Conservation (phyloP, 2,888 invertebrate species). For the Leuctra nigra region DNA sequence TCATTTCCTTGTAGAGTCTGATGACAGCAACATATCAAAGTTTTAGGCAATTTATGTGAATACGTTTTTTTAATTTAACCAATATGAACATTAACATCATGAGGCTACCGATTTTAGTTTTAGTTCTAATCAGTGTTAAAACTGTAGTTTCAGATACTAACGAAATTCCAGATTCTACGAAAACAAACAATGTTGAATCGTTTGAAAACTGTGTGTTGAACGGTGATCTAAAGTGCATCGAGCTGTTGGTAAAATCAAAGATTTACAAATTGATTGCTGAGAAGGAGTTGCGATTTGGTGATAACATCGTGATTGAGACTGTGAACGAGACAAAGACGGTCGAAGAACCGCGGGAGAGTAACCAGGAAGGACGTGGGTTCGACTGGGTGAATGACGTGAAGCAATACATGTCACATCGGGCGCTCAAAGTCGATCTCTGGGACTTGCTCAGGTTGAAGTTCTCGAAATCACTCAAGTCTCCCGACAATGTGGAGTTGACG, state of each 20-base stretch:
- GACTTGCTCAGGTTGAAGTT: constrained; percentile 46
- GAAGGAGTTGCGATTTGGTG: constrained; percentile 10
- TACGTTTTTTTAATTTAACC: background rate
- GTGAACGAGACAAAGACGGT: background rate
- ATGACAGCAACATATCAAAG: background rate
- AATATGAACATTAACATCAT: too few species aligned
- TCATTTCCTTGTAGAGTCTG: background rate
- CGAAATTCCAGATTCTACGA: background rate
- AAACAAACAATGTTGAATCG: background rate
- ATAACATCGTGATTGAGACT: constrained; percentile 21
- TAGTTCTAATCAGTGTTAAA: background rate
- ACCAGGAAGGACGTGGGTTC: constrained; percentile 46
- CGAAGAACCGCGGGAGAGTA: constrained; percentile 46
- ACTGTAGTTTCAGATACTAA: background rate
- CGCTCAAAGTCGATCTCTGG: constrained; percentile 49
- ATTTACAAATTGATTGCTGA: background rate
- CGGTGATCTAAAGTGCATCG: background rate
- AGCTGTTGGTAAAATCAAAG: background rate
- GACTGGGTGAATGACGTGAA: constrained; percentile 46
- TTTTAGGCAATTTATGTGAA: background rate
- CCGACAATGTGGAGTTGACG: constrained; percentile 15
- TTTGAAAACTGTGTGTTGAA: background rate
- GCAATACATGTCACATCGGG: constrained; percentile 46
- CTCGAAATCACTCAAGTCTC: constrained; percentile 42
- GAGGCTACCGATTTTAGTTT: background rate